Evolutionary conservation across 2,888 invertebrate species (phyloP), one percentile per base, ranked within the genome.

Genomic region (Nomada fabriciana): DNA sequence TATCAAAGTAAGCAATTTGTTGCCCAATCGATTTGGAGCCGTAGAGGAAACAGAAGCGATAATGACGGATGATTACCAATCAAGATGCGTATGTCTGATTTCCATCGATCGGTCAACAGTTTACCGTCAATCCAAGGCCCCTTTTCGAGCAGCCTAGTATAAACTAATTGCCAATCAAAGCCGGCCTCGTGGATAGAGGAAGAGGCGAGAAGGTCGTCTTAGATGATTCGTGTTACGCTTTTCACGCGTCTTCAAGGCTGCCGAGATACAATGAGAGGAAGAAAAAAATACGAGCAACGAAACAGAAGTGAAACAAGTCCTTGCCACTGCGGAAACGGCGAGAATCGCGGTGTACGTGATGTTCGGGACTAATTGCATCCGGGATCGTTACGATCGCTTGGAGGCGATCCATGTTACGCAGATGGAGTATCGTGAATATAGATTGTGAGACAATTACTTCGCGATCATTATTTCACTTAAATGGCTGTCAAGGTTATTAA

Each of bases 11-110:
- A 2, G 47, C 13, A 13, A 47, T 47, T 15, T 3, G 13, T 36
- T 7, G 64, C 23, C 52, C 36, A 64, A 68, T 76, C 70, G 74
- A 80, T 74, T 47, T 15, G 42, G 50, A 29, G 29, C 36, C n/a
- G 18, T 65, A 80, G 77, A 60, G 60, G 64, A 10, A 43, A 52
- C 64, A 72, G 53, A 83, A 65, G 76, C 60, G 70, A 84, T 83
- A 79, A 85, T 76, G 68, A 76, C 65, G 61, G 65, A 74, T 70
- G 78, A 81, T 80, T 71, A 57, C 25, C 47, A 53, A 79, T 80
- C 73, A 83, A 70, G 76, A 29, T 20, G 57, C 65, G 67, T 71
- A 76, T 50, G 57, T 85, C 69, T 65, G 71, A 65, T 70, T 83
- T 75, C 53, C 75, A 80, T 64, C 79, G 81, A 73, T 71, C 75